phyloP scores from a whole-genome alignment of 2,888 invertebrate genomes.

The Pyrgus malvae region DNA sequence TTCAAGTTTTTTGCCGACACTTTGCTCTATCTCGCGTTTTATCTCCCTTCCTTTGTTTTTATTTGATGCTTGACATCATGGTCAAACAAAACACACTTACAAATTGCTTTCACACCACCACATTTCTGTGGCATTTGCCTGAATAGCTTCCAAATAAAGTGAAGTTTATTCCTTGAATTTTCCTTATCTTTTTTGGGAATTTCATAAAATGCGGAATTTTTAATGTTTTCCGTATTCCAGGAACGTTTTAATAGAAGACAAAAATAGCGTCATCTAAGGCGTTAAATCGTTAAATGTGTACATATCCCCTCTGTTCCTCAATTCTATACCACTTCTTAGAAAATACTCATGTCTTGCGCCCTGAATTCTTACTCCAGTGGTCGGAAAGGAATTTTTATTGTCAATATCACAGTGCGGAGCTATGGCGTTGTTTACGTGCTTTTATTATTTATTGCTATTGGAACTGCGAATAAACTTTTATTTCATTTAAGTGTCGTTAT shows the following conservation, averaged over 20 bases:
- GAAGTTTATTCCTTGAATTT: neutral
- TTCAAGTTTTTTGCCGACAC: slow-evolving; percentile 16
- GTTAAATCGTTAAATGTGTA: neutral
- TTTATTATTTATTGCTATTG: slow-evolving; percentile 36
- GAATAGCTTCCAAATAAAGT: slow-evolving; percentile 1
- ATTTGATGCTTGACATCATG: slow-evolving; percentile 21
- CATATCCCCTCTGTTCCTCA: slow-evolving; percentile 3
- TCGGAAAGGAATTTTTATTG: slow-evolving; percentile 62
- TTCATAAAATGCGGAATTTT: no score
- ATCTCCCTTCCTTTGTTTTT: slow-evolving; percentile 17
- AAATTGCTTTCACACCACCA: slow-evolving; percentile 13
- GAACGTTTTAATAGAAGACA: no score
- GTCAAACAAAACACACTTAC: no score
- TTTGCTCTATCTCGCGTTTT: slow-evolving; percentile 19
- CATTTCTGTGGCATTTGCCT: no score
- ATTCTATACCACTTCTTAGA: slow-evolving; percentile 15
- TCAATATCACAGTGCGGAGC: slow-evolving; percentile 57
- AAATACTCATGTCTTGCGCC: slow-evolving; percentile 14
- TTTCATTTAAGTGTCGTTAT: slow-evolving; percentile 23
- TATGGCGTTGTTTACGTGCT: slow-evolving; percentile 35
- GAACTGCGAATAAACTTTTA: slow-evolving; percentile 10
- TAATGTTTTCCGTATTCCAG: no score
- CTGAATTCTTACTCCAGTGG: slow-evolving; percentile 43
- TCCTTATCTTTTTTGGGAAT: no score
- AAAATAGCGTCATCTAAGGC: no score